Conservation (phyloP, 2,797 vertebrate genomes). For the Trachurus trachurus region DNA sequence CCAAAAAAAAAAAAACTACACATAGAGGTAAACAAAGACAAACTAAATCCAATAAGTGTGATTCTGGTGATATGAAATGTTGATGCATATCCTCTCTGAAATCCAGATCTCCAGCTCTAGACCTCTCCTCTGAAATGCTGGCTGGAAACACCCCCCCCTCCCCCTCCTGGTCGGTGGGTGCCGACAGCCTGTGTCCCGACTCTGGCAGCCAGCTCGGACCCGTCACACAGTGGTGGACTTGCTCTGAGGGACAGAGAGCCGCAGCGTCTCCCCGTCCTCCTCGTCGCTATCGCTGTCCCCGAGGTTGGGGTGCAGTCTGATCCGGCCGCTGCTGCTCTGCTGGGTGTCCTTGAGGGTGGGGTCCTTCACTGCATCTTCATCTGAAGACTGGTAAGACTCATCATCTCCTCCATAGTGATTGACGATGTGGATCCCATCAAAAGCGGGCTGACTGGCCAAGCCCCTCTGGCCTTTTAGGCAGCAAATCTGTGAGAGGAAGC, state of each 20-base stretch:
- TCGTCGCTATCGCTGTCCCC: constrained; percentile 89
- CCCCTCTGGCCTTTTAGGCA: constrained; percentile 92
- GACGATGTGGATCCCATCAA: constrained; percentile 98
- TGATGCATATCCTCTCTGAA: constrained; percentile 49
- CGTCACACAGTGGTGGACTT: constrained; percentile 95
- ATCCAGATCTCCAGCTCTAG: constrained; percentile 30
- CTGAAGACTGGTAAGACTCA: constrained; percentile 93
- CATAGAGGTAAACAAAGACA: constrained; percentile 39
- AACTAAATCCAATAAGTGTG: constrained; percentile 39
- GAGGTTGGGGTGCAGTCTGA: constrained; percentile 87
- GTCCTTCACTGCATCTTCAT: constrained; percentile 90
- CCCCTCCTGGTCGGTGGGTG: constrained; percentile 1
- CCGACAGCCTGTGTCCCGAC: background rate
- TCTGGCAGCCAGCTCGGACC: background rate
- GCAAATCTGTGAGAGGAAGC: constrained; percentile 87
- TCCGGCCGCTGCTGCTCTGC: constrained; percentile 80
- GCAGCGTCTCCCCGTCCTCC: constrained; percentile 82
- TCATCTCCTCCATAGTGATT: constrained; percentile 92
- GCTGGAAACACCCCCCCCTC: background rate
- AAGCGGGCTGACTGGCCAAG: constrained; percentile 87
- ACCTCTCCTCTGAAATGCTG: constrained; percentile 33
- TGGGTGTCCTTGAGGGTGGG: constrained; percentile 60
- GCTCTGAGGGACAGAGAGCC: constrained; percentile 79
- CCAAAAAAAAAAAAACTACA: constrained; percentile 26
- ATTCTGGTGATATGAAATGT: constrained; percentile 65